Evolutionary conservation across 2,888 invertebrate genomes (phyloP).

Genomic region (Poecilobothrus nobilitatus): DNA sequence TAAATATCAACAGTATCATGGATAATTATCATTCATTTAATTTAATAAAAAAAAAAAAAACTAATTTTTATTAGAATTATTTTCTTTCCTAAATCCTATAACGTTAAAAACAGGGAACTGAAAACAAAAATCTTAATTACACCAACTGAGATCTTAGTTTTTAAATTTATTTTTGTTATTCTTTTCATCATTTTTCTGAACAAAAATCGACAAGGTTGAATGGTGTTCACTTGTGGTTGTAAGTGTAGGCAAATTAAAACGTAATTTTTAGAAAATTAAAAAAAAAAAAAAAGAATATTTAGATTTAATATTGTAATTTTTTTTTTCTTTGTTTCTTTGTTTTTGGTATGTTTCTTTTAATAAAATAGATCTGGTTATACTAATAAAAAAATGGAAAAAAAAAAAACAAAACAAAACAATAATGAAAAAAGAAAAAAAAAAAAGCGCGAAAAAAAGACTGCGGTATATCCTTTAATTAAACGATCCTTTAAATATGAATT

Average conservation of each 20-base stretch:
- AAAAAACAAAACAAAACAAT: too few species aligned
- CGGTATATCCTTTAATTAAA: conserved; percentile 6
- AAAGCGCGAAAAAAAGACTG: background rate
- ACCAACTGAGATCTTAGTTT: background rate
- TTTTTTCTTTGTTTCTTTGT: background rate
- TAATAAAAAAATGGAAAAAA: too few species aligned
- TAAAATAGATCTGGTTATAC: too few species aligned
- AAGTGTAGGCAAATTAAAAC: too few species aligned
- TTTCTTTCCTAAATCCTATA: background rate
- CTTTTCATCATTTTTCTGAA: too few species aligned
- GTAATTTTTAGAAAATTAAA: too few species aligned
- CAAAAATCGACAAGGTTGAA: too few species aligned
- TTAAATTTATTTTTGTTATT: too few species aligned
- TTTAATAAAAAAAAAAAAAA: background rate
- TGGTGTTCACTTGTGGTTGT: too few species aligned
- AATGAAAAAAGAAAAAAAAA: too few species aligned
- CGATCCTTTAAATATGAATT: conserved; percentile 6
- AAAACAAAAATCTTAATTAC: background rate
- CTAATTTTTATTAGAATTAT: background rate
- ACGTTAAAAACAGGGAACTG: background rate
- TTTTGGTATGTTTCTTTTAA: too few species aligned
- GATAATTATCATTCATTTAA: background rate
- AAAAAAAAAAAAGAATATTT: background rate
- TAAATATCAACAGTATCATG: background rate
- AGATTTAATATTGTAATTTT: background rate